phyloP scores from a whole-genome alignment of 2,888 invertebrate genomes.

The Agriopis marginaria region DNA sequence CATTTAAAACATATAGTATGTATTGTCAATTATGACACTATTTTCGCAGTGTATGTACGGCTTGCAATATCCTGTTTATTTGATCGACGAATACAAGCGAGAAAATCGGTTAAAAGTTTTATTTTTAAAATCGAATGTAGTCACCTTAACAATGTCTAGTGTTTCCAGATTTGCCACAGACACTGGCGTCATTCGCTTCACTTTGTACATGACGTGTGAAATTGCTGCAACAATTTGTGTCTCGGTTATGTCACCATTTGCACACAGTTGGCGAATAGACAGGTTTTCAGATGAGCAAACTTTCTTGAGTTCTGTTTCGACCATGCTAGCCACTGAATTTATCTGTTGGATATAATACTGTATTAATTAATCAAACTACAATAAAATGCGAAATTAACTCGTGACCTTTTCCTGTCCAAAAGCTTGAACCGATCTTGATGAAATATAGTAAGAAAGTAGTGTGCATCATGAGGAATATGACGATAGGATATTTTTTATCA shows the following conservation, averaged over 20 bases:
- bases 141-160: constrained; percentile 64
- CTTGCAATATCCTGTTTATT: too few relatives aligned
- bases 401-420: too few relatives aligned
- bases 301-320: constrained; percentile 20
- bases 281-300: not conserved
- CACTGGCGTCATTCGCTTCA: constrained; percentile 53
- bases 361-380: not conserved
- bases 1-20: too few relatives aligned
- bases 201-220: constrained; percentile 60
- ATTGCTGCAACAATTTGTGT: constrained; percentile 58
- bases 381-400: too few relatives aligned
- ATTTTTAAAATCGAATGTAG: not conserved
- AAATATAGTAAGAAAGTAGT: too few relatives aligned
- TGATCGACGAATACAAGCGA: too few relatives aligned
- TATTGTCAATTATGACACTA: too few relatives aligned
- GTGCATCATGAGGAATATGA: too few relatives aligned
- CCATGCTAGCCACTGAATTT: constrained; percentile 5
- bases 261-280: constrained; percentile 14
- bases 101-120: too few relatives aligned
- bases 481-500: too few relatives aligned
- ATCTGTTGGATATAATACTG: constrained; percentile 12
- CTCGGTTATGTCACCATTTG: constrained; percentile 39
- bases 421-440: too few relatives aligned
- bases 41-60: too few relatives aligned
- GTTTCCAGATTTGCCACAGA: constrained; percentile 57